Base-by-base conservation (phyloP, 2,888 invertebrate genomes). In the Molanna angustata region DNA sequence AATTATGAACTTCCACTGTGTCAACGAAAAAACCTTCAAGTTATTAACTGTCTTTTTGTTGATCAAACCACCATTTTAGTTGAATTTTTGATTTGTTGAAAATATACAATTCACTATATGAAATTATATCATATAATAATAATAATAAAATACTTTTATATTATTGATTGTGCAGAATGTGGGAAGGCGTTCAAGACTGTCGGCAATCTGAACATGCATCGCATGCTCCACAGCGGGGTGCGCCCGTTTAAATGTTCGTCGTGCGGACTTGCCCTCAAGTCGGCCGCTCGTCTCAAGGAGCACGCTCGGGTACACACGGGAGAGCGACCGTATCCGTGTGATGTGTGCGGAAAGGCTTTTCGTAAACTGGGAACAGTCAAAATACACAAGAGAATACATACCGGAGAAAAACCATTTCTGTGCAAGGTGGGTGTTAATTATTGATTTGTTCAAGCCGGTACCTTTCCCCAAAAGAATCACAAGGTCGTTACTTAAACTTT, bases 351-450 rank as follows among this genome's bases (percentile, higher is more conserved):
- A 11, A 27, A 27, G 11, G 4, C 27, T 27, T 27, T 27, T 11
- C 4, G 27, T 7, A 27, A 27, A 11, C 11, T 27, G 27, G 27
- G 27, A 27, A 27, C 27, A 7, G 27, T 27, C 11, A 27, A 27
- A 27, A 27, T 45, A 2, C 45, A 45, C 13, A 45, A 45, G 19
- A 16, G 45, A 16, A 45, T 18, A 3, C 45, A 45, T 20, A 18
- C 45, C n/a, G 32, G 31, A 19, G 45, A 45, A 17, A 33, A 33
- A 33, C 45, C 45, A 7, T 45, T 45, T 18, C 13, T 19, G 4
- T 45, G 45, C 33, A 27, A 27, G 27, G 27, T n/a, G n/a, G n/a
- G n/a, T n/a, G n/a, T n/a, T n/a, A n/a, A n/a, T n/a, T n/a, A n/a
- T n/a, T n/a, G n/a, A n/a, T n/a, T n/a, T n/a, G n/a, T n/a, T n/a